Evolutionary conservation across 2,888 invertebrate genomes (phyloP), one percentile per base, ranked within the genome.

Genomic region (Cantharis rustica): DNA sequence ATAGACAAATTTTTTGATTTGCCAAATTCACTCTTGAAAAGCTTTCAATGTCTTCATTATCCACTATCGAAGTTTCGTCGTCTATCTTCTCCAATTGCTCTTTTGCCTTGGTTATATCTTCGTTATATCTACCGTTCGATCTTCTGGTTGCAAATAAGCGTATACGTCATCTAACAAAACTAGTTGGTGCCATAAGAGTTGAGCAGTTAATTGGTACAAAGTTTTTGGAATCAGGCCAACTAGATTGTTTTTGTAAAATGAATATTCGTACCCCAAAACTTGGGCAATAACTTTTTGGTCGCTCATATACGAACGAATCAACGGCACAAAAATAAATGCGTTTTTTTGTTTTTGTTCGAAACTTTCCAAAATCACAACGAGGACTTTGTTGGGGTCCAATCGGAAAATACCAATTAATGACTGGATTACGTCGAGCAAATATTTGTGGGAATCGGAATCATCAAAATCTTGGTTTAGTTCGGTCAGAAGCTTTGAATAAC

Each of bases 401-500:
- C 99, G 98, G 88, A 99, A 99, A 88, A 98, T 98, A 85, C 99
- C 98, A 88, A 98, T 98, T 73, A 98, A 90, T 2, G 98, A 97
- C 87, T 97, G 96, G 73, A 98, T 95, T 75, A 96, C 95, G 90
- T 97, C 95, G 85, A 98, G 90, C 81, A 95, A 91, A n/a, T n/a
- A 91, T 84, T 91, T 91, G 82, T 93, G 92, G 79, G 92, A 92
- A 72, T 91, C 90, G 81, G 91, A 87, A 84, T 91, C 91, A 75
- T 90, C 91, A 80, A 92, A 90, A 84, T 95, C 95, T 88, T 96
- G 96, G 90, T 96, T 96, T 77, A 99, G 89, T 90, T 98, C 98
- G 16, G 96, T 95, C 75, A 98, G 93, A 68, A 99, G 90, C 88
- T 99, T 99, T 2, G 99, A 95, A 90, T 98, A 99, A 5, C 99